Percentiles rank a stretch among this genome's conserved stretches.
phyloP scores from a whole-genome alignment of 2,888 invertebrate genomes.

The Phlogophora meticulosa region DNA sequence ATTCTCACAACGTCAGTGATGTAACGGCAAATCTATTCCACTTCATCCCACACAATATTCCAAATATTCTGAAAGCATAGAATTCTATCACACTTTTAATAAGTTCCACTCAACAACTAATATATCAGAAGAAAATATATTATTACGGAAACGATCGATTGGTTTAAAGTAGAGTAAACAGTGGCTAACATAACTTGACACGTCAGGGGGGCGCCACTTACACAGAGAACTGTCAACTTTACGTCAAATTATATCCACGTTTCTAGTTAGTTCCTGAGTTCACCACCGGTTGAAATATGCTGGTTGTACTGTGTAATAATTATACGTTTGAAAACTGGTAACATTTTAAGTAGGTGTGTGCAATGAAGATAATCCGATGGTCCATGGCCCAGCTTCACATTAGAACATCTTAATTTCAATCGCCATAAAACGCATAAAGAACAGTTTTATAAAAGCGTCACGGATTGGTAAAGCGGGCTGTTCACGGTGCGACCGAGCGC shows the following conservation, averaged over 20 bases:
- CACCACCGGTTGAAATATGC: not conserved
- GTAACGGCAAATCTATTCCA: slow-evolving; percentile 43
- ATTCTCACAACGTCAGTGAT: slow-evolving; percentile 3
- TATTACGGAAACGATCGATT: slow-evolving; percentile 40
- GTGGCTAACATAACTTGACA: slow-evolving; percentile 29
- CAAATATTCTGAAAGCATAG: slow-evolving; percentile 4
- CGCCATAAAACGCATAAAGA: slow-evolving; percentile 86
- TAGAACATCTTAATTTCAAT: slow-evolving; percentile 88
- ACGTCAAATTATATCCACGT: slow-evolving; percentile 27
- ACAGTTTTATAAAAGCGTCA: slow-evolving; percentile 81
- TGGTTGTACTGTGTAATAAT: slow-evolving; percentile 40
- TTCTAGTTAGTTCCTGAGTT: not conserved
- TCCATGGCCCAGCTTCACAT: slow-evolving; percentile 73
- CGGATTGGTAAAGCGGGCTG: slow-evolving; percentile 68
- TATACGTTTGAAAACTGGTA: slow-evolving; percentile 43
- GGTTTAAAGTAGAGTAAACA: slow-evolving; percentile 39
- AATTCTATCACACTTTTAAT: slow-evolving; percentile 31
- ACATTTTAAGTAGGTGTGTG: slow-evolving; percentile 58
- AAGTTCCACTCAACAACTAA: slow-evolving; percentile 31
- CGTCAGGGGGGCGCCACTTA: slow-evolving; percentile 6
- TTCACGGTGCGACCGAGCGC: slow-evolving; percentile 60
- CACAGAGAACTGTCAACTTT: slow-evolving; percentile 8
- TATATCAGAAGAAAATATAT: slow-evolving; percentile 33
- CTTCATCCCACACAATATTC: not conserved
- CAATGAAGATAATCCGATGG: slow-evolving; percentile 58